phyloP scores from a whole-genome alignment of 2,888 invertebrate species.

The Notodonta ziczac region DNA sequence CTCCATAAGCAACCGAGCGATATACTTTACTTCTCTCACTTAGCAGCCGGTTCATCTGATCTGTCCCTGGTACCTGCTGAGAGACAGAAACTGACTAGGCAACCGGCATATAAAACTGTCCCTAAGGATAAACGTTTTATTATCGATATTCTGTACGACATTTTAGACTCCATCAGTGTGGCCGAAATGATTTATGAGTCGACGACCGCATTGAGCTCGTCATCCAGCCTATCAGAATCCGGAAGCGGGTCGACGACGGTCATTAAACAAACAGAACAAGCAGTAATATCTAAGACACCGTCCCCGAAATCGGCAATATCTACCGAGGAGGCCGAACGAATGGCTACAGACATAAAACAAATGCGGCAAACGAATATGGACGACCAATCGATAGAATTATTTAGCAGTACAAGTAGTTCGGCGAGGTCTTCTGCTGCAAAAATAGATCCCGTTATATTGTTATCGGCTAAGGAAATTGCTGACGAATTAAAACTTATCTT shows the following conservation, averaged over 20 bases:
- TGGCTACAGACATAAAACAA: constrained; percentile 32
- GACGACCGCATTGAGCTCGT: not conserved
- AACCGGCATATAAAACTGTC: constrained; percentile 31
- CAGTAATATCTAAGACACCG: constrained; percentile 24
- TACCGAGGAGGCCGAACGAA: constrained; percentile 27
- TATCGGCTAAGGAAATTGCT: constrained; percentile 37
- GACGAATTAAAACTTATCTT: constrained; percentile 32
- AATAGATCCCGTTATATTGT: constrained; percentile 17
- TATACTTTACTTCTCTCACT: constrained; percentile 35
- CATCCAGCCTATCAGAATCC: constrained; percentile 11
- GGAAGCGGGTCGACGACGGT: constrained; percentile 17
- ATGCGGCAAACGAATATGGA: constrained; percentile 29
- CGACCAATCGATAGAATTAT: constrained; percentile 22
- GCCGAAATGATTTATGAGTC: not conserved
- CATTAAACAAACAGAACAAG: constrained; percentile 47
- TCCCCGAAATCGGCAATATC: not conserved
- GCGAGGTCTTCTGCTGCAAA: not conserved
- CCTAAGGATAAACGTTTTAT: constrained; percentile 53
- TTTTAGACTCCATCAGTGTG: constrained; percentile 46
- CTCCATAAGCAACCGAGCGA: constrained; percentile 18
- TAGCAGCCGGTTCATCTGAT: constrained; percentile 36
- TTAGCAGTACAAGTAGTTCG: constrained; percentile 11
- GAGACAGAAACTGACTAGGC: constrained; percentile 39
- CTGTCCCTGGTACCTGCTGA: constrained; percentile 55
- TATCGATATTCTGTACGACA: constrained; percentile 50